Evolutionary conservation across 2,888 invertebrate genomes (phyloP).

Genomic region (Hyppa rectilinea): DNA sequence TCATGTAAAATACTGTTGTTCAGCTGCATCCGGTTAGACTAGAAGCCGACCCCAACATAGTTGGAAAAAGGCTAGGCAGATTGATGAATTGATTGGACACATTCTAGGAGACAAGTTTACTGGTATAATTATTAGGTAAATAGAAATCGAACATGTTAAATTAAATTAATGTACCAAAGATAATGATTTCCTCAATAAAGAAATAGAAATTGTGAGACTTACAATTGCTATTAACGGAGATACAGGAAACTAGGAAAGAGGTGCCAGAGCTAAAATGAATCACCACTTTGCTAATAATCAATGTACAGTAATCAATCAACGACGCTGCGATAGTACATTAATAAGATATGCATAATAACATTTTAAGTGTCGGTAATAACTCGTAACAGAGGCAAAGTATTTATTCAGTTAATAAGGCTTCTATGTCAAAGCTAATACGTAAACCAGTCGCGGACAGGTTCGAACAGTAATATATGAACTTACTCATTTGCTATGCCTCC

Average conservation of each 20-base stretch:
- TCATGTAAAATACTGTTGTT: too few relatives aligned
- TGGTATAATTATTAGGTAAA: constrained; percentile 8
- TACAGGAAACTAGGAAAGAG: constrained; percentile 49
- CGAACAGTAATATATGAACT: constrained; percentile 72
- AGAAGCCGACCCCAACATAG: too few relatives aligned
- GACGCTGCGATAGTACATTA: constrained; percentile 30
- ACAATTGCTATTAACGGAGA: constrained; percentile 18
- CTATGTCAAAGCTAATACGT: constrained; percentile 78
- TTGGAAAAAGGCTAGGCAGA: too few relatives aligned
- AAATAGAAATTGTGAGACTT: constrained; percentile 39
- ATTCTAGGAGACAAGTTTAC: too few relatives aligned
- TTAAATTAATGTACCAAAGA: constrained; percentile 9
- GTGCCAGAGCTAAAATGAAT: constrained; percentile 51
- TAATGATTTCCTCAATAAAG: constrained; percentile 55
- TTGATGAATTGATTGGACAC: too few relatives aligned
- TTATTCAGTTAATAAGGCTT: constrained; percentile 68
- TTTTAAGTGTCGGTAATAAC: constrained; percentile 54
- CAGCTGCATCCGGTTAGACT: too few relatives aligned
- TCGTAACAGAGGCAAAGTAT: constrained; percentile 56
- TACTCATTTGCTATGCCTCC: constrained; percentile 69
- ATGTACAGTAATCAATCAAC: constrained; percentile 58
- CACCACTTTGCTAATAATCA: constrained; percentile 47
- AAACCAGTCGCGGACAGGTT: constrained; percentile 75
- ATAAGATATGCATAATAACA: constrained; percentile 57
- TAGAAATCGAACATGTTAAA: neutral